These are phyloP conservation scores for Spicauda simplicius DNA, from an alignment of 2,888 invertebrate genomes.

Conservation along the genomic window DNA sequence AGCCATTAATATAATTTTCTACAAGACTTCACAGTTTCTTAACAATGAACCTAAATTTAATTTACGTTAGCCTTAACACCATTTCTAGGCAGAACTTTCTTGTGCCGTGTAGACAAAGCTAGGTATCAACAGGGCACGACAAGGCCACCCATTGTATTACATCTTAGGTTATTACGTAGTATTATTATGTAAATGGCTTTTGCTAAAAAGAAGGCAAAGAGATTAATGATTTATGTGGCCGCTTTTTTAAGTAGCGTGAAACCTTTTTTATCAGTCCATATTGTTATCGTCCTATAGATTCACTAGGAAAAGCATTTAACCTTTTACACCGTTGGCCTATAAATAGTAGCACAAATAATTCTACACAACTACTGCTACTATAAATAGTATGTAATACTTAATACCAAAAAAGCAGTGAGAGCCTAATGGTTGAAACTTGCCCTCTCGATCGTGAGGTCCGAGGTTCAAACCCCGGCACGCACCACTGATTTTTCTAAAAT, in stretches of 20 bases:
- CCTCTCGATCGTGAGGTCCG: too few relatives aligned
- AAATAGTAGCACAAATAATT: too few relatives aligned
- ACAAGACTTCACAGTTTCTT: not conserved
- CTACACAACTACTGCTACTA: too few relatives aligned
- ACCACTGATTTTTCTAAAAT: too few relatives aligned
- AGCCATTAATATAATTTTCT: not conserved
- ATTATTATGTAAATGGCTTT: not conserved
- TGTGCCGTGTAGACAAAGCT: not conserved
- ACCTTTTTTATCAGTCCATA: not conserved
- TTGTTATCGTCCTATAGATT: not conserved
- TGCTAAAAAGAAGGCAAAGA: not conserved
- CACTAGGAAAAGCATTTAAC: too few relatives aligned
- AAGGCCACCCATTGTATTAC: constrained; percentile 7
- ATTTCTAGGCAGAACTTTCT: constrained; percentile 3
- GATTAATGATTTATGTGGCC: constrained; percentile 1
- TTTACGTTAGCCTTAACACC: constrained; percentile 6
- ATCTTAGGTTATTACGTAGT: not conserved
- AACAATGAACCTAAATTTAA: constrained; percentile 2
- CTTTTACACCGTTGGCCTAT: too few relatives aligned
- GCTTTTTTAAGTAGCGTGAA: not conserved
- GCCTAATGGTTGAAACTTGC: too few relatives aligned
- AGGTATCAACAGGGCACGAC: constrained; percentile 2
- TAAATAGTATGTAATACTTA: too few relatives aligned
- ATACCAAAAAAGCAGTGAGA: too few relatives aligned
- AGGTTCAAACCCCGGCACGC: too few relatives aligned